Base-by-base conservation (phyloP, 2,113 vertebrate genomes). In the Blennius ocellaris region DNA sequence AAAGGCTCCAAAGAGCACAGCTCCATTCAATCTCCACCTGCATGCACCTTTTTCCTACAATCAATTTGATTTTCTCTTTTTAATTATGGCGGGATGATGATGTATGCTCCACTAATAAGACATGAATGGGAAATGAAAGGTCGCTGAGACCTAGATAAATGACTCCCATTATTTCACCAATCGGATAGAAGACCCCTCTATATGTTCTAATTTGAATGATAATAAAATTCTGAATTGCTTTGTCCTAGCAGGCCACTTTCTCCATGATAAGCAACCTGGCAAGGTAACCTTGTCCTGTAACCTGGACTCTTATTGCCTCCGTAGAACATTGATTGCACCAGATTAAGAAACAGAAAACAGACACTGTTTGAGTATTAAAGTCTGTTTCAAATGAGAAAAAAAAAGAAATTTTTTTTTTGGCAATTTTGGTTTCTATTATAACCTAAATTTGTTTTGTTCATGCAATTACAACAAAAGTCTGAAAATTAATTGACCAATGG, bases 121-220 rank as follows among this genome's bases (percentile, higher is more conserved):
- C 93, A 94, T 96, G 94, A 95, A 96, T 95, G 92, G 94, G 91
- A 95, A 95, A 95, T 94, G 95, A 96, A 96, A 95, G 95, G 95
- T 95, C 94, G 94, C 91, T 90, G 91, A 94, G 93, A 94, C 76
- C 93, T 91, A 97, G 95, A 97, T 96, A 95, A 96, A 96, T 94
- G 94, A 92, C 92, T 93, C 89, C 94, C 94, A 95, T 97, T 96
- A 97, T 95, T 97, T 95, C 92, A 93, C 93, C 95, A 95, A 96
- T 95, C 94, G 94, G 95, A 95, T 86, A 93, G 95, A 96, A 95
- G 94, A 94, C 90, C 94, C 86, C 92, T 96, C 93, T 93, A 93
- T 88, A 88, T 90, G 87, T 95, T 96, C 96, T 95, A 93, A 94
- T 86, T 96, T 97, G 94, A 96, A 95, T 94, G 93, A 96, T 94